Evolutionary conservation across 2,113 vertebrate genomes (phyloP).

Genomic region (Hystrix brachyura): DNA sequence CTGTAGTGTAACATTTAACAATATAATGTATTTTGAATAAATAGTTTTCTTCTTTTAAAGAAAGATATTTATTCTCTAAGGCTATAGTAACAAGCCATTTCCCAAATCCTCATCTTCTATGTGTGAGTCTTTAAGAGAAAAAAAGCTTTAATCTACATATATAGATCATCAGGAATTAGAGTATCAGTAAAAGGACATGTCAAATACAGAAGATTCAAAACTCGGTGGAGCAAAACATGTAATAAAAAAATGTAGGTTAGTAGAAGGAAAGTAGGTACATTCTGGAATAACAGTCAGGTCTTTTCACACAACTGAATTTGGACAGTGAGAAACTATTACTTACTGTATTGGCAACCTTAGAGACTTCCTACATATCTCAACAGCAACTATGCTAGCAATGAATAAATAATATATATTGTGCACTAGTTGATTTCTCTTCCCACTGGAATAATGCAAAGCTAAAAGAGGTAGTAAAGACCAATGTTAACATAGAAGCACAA

Average conservation of each 20-base stretch:
- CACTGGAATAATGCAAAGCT: background rate
- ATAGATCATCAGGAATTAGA: background rate
- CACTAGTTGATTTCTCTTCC: background rate
- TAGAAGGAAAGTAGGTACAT: background rate
- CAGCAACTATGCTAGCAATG: background rate
- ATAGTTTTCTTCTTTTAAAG: background rate
- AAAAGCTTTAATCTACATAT: background rate
- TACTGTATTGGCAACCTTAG: background rate
- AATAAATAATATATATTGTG: constrained; percentile 12
- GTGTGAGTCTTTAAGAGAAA: background rate
- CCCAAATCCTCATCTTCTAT: background rate
- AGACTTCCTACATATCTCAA: background rate
- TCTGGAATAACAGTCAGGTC: background rate
- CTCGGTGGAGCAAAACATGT: background rate
- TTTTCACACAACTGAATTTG: constrained; percentile 4
- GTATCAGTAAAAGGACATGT: background rate
- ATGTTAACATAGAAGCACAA: background rate
- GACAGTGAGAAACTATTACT: constrained; percentile 16
- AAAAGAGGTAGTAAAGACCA: background rate
- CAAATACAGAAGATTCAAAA: background rate
- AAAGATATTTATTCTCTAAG: background rate
- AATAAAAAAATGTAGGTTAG: constrained; percentile 3
- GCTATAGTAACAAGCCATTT: background rate
- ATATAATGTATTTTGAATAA: background rate
- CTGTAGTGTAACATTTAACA: background rate